These are phyloP conservation scores for Kryptolebias marmoratus DNA, from an alignment of 2,113 vertebrate species.

Conservation along the genomic window DNA sequence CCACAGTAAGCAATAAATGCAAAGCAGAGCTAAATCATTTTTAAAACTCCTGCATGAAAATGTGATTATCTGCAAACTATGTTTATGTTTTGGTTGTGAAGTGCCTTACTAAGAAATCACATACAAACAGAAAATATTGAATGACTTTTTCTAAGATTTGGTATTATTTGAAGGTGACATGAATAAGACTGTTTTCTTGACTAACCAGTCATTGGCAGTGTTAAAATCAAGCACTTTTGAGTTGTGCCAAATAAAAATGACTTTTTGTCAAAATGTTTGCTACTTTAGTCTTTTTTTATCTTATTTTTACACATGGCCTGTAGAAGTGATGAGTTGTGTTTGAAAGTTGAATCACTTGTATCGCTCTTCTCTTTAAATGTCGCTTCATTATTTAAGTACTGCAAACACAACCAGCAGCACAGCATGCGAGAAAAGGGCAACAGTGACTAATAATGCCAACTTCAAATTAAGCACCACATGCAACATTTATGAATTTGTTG, in stretches of 20 bases:
- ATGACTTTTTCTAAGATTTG: conserved; percentile 9
- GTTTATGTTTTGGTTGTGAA: conserved; percentile 16
- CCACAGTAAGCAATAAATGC: conserved; percentile 32
- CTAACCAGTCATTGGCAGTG: conserved; percentile 66
- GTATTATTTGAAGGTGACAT: conserved; percentile 30
- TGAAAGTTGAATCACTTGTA: too few species aligned
- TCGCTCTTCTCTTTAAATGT: too few species aligned
- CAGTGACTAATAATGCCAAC: too few species aligned
- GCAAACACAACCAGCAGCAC: too few species aligned
- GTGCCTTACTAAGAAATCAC: conserved; percentile 36
- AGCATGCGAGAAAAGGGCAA: too few species aligned
- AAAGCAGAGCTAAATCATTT: conserved; percentile 28
- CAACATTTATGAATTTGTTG: too few species aligned
- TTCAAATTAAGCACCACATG: too few species aligned
- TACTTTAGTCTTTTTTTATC: too few species aligned
- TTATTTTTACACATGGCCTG: too few species aligned
- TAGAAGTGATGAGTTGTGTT: too few species aligned
- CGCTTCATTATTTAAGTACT: too few species aligned
- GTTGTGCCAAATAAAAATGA: conserved; percentile 75
- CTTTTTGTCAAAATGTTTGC: too few species aligned
- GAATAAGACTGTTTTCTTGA: conserved; percentile 58
- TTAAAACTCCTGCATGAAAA: conserved; percentile 3
- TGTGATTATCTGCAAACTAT: conserved; percentile 24
- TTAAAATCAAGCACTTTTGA: conserved; percentile 80
- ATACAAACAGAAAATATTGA: conserved; percentile 7